phyloP scores from a whole-genome alignment of 2,797 vertebrate species.

The Eospalax fontanierii region DNA sequence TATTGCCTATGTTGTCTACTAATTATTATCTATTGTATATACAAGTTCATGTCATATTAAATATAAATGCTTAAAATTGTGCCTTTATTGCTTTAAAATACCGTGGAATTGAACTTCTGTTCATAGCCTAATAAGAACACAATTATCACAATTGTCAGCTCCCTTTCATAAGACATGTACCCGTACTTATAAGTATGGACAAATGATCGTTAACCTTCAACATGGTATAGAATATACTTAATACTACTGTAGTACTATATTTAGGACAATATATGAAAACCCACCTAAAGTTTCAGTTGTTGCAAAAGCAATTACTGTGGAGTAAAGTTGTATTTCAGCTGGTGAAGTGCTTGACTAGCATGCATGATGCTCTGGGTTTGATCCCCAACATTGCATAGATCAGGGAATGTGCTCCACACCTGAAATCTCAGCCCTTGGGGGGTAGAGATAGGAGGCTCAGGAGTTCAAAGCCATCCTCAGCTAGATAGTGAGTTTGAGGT shows the following conservation, averaged over 20 bases:
- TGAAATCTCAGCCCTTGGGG: not conserved
- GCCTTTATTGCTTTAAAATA: constrained; percentile 65
- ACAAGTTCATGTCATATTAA: constrained; percentile 49
- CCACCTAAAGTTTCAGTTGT: not conserved
- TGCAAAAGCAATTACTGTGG: not conserved
- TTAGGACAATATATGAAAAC: constrained; percentile 13
- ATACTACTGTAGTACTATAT: not conserved
- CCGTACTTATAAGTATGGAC: not conserved
- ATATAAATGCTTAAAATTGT: constrained; percentile 46
- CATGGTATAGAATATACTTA: not conserved
- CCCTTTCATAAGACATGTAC: not conserved
- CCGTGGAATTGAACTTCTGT: constrained; percentile 30
- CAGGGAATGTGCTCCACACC: not conserved
- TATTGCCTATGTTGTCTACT: not conserved
- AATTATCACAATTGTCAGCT: constrained; percentile 13
- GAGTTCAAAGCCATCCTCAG: not conserved
- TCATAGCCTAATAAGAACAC: not conserved
- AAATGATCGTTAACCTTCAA: not conserved
- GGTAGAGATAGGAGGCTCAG: not conserved
- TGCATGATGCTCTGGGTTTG: not conserved
- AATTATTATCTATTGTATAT: constrained; percentile 2
- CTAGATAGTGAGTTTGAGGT: not conserved
- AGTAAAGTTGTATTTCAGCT: not conserved
- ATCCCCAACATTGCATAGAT: not conserved
- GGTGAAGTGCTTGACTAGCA: not conserved